Evolutionary conservation across 2,797 vertebrate species (phyloP).

Genomic region (Alosa sapidissima): DNA sequence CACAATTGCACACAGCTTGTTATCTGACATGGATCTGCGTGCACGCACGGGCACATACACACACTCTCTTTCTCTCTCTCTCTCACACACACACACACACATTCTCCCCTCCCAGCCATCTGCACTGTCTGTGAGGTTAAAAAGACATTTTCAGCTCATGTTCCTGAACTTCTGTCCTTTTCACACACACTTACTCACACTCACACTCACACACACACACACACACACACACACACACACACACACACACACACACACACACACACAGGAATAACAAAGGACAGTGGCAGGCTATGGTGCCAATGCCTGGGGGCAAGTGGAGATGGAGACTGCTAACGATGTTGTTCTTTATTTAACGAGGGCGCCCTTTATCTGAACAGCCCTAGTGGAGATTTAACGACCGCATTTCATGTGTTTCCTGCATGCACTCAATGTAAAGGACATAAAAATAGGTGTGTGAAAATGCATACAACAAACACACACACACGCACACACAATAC

Average conservation of each 20-base stretch:
- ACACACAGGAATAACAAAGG: slow-evolving; percentile 24
- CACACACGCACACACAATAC: not conserved
- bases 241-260: not conserved
- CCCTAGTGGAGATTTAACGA: not conserved
- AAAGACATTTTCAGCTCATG: slow-evolving; percentile 6
- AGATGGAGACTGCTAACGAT: slow-evolving; percentile 32
- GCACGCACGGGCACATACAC: not conserved
- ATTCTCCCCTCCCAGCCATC: not conserved
- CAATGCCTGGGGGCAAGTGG: slow-evolving; percentile 30
- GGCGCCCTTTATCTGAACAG: not conserved
- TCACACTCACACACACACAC: not conserved
- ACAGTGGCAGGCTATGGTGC: slow-evolving; percentile 12
- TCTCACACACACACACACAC: not conserved
- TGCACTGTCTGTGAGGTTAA: not conserved
- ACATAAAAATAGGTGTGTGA: not conserved
- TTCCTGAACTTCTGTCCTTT: not conserved
- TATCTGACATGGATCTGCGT: too few species aligned
- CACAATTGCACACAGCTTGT: too few species aligned
- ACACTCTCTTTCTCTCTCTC: not conserved
- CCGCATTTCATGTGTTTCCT: not conserved
- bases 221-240: slow-evolving; percentile 11
- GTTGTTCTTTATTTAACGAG: slow-evolving; percentile 33
- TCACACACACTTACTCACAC: not conserved
- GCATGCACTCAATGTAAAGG: not conserved
- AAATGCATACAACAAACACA: too few species aligned